These are phyloP conservation scores for Rhagophthalmus giganteus DNA, from an alignment of 2,888 invertebrate species.

Conservation along the genomic window DNA sequence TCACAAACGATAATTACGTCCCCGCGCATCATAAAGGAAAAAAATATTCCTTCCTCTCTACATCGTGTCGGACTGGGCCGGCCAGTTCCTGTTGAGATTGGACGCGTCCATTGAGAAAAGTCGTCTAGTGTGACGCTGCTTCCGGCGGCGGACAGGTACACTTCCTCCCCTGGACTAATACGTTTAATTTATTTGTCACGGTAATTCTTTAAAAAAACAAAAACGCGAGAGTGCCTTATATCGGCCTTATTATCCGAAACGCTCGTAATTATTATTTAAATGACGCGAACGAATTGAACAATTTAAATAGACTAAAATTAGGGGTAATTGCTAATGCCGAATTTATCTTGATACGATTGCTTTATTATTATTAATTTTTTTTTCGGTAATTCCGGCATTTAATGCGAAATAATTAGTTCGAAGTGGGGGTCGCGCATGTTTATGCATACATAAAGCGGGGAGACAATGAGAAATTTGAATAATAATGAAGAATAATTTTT, in stretches of 20 bases:
- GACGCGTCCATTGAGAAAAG: slow-evolving; percentile 51
- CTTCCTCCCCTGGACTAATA: slow-evolving; percentile 38
- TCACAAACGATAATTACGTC: too few relatives aligned
- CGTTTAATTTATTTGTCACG: slow-evolving; percentile 26
- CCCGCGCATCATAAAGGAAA: too few relatives aligned
- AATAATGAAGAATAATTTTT: slow-evolving; percentile 52
- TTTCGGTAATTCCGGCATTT: not conserved
- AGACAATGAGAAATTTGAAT: slow-evolving; percentile 41
- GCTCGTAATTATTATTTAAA: too few relatives aligned
- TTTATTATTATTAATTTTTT: not conserved
- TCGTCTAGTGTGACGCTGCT: slow-evolving; percentile 51
- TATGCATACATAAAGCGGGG: slow-evolving; percentile 43
- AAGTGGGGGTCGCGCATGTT: slow-evolving; percentile 22
- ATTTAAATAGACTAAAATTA: too few relatives aligned
- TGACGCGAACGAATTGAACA: too few relatives aligned
- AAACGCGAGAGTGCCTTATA: not conserved
- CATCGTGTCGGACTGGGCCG: slow-evolving; percentile 38
- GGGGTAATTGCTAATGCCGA: too few relatives aligned
- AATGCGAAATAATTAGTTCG: slow-evolving; percentile 10
- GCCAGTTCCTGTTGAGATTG: slow-evolving; percentile 52
- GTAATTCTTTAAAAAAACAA: slow-evolving; percentile 2
- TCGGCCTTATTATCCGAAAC: too few relatives aligned
- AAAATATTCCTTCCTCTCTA: slow-evolving; percentile 49
- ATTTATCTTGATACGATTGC: too few relatives aligned
- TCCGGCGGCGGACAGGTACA: slow-evolving; percentile 48